Percentiles rank a stretch among this genome's conserved stretches.
These are phyloP conservation scores for Catocala nupta DNA, from an alignment of 2,888 invertebrate species.

Conservation along the genomic window DNA sequence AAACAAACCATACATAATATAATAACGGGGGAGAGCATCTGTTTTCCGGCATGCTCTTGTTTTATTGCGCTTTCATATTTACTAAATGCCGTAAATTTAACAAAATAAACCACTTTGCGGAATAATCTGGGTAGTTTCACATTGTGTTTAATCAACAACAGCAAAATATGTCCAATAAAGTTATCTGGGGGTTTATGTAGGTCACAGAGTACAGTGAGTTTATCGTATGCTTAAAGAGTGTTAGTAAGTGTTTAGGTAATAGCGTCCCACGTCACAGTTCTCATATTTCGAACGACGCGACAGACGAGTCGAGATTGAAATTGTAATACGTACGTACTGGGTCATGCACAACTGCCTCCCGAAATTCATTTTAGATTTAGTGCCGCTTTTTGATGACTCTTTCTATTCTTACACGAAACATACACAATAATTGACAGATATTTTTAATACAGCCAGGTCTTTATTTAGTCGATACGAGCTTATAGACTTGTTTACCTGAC, in stretches of 20 bases:
- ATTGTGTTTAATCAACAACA: conserved; percentile 9
- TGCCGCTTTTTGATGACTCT: conserved; percentile 16
- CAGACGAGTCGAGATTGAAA: conserved; percentile 68
- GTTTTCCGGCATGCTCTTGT: conserved; percentile 26
- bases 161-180: conserved; percentile 1
- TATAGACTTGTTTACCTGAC: conserved; percentile 18
- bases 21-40: conserved; percentile 4
- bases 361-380: conserved; percentile 40
- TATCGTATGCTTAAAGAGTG: conserved; percentile 22
- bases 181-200: conserved; percentile 4
- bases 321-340: conserved; percentile 53
- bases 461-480: background rate
- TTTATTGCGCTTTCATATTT: conserved; percentile 11
- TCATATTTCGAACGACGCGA: conserved; percentile 69
- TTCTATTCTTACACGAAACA: background rate
- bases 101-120: conserved; percentile 20
- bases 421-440: background rate
- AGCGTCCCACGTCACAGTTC: conserved; percentile 57
- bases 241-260: conserved; percentile 35
- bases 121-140: conserved; percentile 24
- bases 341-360: conserved; percentile 59
- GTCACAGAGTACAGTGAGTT: conserved; percentile 2
- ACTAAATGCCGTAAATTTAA: conserved; percentile 21
- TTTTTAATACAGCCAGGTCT: background rate
- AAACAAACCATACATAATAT: conserved; percentile 23